Base-by-base conservation (phyloP, 2,888 invertebrate species). In the Trissonchulus sp. region DNA sequence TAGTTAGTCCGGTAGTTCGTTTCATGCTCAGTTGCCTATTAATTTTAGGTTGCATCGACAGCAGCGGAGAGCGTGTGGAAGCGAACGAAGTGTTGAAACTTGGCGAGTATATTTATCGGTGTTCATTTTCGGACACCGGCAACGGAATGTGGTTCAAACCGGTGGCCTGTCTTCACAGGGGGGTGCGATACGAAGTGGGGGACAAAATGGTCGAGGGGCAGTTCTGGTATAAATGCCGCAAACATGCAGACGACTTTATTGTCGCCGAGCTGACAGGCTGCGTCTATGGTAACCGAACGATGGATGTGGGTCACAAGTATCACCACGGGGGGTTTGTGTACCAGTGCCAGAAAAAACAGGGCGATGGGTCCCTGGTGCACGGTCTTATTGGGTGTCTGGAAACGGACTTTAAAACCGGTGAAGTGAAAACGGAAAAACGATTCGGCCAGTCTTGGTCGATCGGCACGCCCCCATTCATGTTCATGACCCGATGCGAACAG, bases 111-210 rank as follows among this genome's bases (percentile, higher is more conserved):
- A 33, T 65, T 18, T 65, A 65, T n/a, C 33, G 35, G 8, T 65
- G 68, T 65, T 8, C 68, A 8, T 34, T 34, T 18, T 65, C 68
- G 15, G 68, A 65, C 15, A 34, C 33, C 35, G 68, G 35, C 8
- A 65, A 65, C 68, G 68, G 68, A 28, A 65, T 65, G 68, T 65
- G 68, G 68, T 34, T 65, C 33, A 65, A 65, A 18, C 68, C 68
- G 31, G 68, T 65, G 35, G 68, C 68, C 31, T 65, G 68, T 34
- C 33, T 65, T 8, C 68, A 65, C n/a, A 8, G 35, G 8, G 68
- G 68, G 8, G 8, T 18, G 8, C 68, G 68, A 18, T 65, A 33
- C 35, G 68, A 65, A n/a, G 68, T 65, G 8, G 48, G 48, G 8
- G 68, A 65, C 31, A 8, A 28, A 28, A 65, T 65, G 31, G n/a